These are phyloP conservation scores for Porites lutea DNA, from an alignment of 64 coral and sea anemone genomes.

Conservation along the genomic window DNA sequence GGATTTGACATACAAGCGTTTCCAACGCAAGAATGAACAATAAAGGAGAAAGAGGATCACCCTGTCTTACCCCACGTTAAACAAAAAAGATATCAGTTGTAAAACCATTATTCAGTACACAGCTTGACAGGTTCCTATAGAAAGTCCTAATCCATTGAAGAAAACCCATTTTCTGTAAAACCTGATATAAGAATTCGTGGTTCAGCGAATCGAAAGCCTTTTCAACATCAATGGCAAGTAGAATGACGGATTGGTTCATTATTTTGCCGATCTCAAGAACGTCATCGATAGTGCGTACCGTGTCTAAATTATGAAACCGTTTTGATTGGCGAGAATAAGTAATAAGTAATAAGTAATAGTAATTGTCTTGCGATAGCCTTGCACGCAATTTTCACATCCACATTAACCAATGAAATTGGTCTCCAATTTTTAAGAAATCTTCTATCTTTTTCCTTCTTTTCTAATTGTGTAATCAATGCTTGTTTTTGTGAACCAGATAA, in stretches of 20 bases:
- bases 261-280: background rate
- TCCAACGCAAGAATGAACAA: conserved; percentile 55
- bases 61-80: conserved; percentile 47
- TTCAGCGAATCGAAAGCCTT: background rate
- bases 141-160: background rate
- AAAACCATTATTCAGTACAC: background rate
- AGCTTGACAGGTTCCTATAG: no score
- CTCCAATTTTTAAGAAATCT: background rate
- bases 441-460: conserved; percentile 8
- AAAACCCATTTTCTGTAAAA: background rate
- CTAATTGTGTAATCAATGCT: background rate
- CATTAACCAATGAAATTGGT: conserved; percentile 7
- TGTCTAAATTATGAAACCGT: background rate
- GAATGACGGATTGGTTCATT: background rate
- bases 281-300: background rate
- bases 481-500: conserved; percentile 8
- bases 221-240: background rate
- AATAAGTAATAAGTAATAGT: no score
- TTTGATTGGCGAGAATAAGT: background rate
- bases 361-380: conserved; percentile 4
- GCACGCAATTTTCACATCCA: conserved; percentile 7
- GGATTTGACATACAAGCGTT: conserved; percentile 27
- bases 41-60: conserved; percentile 55
- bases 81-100: conserved; percentile 27
- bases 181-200: background rate